Percentiles rank a stretch among this genome's conserved stretches.
Conservation (phyloP, 2,888 invertebrate species). For the Scelioninae gen. 2 region DNA sequence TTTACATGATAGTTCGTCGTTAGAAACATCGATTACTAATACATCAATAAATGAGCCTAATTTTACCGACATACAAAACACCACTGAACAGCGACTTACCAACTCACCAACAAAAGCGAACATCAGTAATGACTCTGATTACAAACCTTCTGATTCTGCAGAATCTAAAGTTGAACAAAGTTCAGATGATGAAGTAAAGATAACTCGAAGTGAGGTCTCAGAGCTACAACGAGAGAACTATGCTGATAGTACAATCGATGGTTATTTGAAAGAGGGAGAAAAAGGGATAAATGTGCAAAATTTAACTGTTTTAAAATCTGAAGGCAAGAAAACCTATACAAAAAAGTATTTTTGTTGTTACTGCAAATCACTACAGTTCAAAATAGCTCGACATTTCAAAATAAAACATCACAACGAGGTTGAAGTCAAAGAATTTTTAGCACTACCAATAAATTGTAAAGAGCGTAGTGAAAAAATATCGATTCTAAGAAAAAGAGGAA, state of each 20-base stretch:
- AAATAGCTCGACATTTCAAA: conserved; percentile 3
- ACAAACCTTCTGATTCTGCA: too few relatives aligned
- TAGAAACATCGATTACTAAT: too few relatives aligned
- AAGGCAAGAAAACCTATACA: neutral
- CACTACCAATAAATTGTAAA: neutral
- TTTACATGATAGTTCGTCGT: too few relatives aligned
- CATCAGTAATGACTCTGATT: too few relatives aligned
- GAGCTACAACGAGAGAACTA: neutral
- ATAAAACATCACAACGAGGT: conserved; percentile 6
- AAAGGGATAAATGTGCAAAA: neutral
- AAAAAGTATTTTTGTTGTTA: conserved; percentile 10
- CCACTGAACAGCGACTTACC: too few relatives aligned
- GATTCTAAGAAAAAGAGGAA: neutral
- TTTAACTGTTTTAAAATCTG: neutral
- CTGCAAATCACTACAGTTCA: neutral
- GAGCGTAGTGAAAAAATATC: neutral
- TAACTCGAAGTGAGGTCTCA: neutral
- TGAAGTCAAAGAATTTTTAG: neutral
- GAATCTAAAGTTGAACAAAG: neutral
- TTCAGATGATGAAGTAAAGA: neutral
- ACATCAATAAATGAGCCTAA: too few relatives aligned
- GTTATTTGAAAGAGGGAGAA: conserved; percentile 1
- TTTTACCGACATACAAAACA: too few relatives aligned
- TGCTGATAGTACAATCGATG: neutral
- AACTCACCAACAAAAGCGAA: too few relatives aligned